Conservation (phyloP, 2,888 invertebrate species). For the Melieria picta region DNA sequence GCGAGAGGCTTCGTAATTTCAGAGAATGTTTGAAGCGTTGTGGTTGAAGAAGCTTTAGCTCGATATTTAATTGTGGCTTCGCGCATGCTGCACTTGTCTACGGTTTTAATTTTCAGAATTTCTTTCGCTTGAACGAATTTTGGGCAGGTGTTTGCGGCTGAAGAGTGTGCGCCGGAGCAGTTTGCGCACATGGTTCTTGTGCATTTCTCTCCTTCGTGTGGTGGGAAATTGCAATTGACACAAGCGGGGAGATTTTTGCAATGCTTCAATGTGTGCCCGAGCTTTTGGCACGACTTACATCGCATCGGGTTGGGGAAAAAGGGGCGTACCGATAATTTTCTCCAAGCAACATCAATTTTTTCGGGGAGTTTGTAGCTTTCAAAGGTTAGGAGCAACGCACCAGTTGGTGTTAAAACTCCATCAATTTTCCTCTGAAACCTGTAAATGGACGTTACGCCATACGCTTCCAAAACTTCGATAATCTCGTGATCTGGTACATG, state of each 20-base stretch:
- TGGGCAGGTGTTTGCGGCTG: conserved; percentile 7
- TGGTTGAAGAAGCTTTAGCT: too few relatives aligned
- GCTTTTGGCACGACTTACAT: neutral
- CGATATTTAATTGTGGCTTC: too few relatives aligned
- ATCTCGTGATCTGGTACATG: conserved; percentile 1
- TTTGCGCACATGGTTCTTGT: conserved; percentile 15
- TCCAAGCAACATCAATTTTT: neutral
- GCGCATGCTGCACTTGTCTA: conserved; percentile 10
- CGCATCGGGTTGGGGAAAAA: neutral
- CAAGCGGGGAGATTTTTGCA: too few relatives aligned
- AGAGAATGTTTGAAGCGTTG: too few relatives aligned
- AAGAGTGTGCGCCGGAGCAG: conserved; percentile 8
- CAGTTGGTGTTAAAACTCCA: neutral
- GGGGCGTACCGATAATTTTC: conserved; percentile 10
- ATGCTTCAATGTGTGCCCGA: too few relatives aligned
- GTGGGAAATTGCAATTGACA: too few relatives aligned
- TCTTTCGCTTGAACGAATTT: conserved; percentile 26
- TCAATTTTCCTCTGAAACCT: neutral
- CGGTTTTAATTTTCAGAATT: conserved; percentile 21
- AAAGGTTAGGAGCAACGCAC: neutral
- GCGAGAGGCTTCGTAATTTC: too few relatives aligned
- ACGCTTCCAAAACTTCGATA: neutral
- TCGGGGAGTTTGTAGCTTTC: neutral
- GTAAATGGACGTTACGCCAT: neutral
- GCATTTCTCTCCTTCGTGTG: too few relatives aligned